These are phyloP conservation scores for Drosophila leontia DNA, from an alignment of 1,140 invertebrate genomes.

Conservation along the genomic window DNA sequence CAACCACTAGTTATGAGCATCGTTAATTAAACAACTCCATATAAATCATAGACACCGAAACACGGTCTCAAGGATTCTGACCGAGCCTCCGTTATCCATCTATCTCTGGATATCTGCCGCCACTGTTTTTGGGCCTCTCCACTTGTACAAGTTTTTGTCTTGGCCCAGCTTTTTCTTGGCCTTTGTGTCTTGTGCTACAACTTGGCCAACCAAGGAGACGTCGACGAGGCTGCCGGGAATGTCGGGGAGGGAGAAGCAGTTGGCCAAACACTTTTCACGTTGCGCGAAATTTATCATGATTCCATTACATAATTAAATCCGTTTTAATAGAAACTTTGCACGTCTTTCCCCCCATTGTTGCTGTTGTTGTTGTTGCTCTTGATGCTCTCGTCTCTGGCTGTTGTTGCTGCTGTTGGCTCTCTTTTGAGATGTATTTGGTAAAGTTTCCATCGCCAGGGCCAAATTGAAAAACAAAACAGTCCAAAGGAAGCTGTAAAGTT, in stretches of 20 bases:
- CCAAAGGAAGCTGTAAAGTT: conserved; percentile 75
- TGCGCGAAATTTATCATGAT: conserved; percentile 84
- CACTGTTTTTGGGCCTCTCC: conserved; percentile 21
- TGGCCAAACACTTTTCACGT: conserved; percentile 80
- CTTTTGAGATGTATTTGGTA: conserved; percentile 81
- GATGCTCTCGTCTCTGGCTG: conserved; percentile 24
- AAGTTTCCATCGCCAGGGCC: conserved; percentile 68
- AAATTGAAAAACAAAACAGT: conserved; percentile 83
- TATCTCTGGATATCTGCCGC: conserved; percentile 26
- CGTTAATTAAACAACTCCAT: conserved; percentile 47
- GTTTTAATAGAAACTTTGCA: conserved; percentile 83
- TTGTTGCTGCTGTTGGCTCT: conserved; percentile 30
- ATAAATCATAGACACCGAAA: conserved; percentile 36
- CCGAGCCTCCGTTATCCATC: conserved; percentile 30
- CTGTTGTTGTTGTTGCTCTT: conserved; percentile 56
- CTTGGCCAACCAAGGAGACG: conserved; percentile 9
- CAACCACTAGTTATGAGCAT: conserved; percentile 49
- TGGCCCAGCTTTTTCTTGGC: conserved; percentile 42
- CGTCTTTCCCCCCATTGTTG: conserved; percentile 56
- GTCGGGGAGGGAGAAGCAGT: neutral
- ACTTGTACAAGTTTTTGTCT: conserved; percentile 47
- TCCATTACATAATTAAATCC: conserved; percentile 84
- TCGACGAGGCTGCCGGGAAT: neutral
- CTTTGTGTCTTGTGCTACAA: conserved; percentile 38
- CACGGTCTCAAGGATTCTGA: neutral